These are phyloP conservation scores for Aegithalos caudatus DNA, from an alignment of 2,113 vertebrate genomes.

Conservation along the genomic window DNA sequence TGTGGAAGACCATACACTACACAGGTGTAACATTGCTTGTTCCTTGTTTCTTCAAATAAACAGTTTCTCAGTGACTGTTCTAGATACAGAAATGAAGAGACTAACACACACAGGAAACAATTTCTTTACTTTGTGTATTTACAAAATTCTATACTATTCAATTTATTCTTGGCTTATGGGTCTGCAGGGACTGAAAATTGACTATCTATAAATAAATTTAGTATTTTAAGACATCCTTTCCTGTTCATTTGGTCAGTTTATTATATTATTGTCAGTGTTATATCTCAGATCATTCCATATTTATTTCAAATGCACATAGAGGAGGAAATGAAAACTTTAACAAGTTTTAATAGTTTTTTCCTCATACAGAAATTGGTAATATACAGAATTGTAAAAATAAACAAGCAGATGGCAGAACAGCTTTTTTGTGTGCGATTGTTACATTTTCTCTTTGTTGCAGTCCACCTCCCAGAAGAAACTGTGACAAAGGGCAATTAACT, in stretches of 20 bases:
- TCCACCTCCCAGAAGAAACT: background rate
- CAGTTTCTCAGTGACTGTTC: background rate
- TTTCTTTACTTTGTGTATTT: conserved; percentile 1
- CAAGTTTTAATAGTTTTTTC: background rate
- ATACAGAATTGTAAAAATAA: conserved; percentile 1
- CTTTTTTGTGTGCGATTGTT: background rate
- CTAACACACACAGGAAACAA: background rate
- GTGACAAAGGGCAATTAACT: conserved; percentile 9
- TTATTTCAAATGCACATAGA: conserved; percentile 14
- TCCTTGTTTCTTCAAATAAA: background rate
- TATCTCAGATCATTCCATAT: background rate
- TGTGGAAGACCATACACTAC: background rate
- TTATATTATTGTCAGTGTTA: background rate
- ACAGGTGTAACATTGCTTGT: background rate
- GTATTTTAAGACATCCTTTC: background rate
- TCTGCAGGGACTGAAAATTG: background rate
- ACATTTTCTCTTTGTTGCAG: background rate
- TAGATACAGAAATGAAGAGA: background rate
- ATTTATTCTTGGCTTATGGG: background rate
- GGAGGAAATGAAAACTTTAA: background rate
- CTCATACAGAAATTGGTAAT: background rate
- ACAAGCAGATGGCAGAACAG: background rate
- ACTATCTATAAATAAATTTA: conserved; percentile 4
- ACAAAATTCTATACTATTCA: background rate
- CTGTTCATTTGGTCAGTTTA: background rate